phyloP scores from a whole-genome alignment of 2,797 vertebrate genomes.

The Squalus acanthias region DNA sequence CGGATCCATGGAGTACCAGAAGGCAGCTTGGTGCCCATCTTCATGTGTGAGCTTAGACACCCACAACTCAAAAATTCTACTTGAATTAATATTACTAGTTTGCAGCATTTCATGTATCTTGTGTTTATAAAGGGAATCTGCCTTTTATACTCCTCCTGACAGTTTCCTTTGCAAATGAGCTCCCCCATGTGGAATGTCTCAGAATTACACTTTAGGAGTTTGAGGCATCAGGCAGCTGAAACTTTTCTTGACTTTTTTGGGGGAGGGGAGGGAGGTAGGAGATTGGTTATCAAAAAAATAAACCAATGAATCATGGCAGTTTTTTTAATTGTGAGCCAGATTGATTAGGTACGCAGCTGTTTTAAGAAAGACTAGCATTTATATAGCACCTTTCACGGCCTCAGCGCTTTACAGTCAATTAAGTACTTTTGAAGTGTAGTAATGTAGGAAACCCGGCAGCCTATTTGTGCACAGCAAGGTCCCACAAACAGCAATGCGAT shows the following conservation, averaged over 20 bases:
- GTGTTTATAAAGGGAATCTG: not conserved
- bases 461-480: not conserved
- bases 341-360: not conserved
- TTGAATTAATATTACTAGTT: not conserved
- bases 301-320: not conserved
- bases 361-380: not conserved
- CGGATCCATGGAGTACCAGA: not conserved
- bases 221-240: not conserved
- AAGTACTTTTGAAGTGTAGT: not conserved
- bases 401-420: not conserved
- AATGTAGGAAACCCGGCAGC: not conserved
- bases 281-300: not conserved
- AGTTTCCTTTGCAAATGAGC: not conserved
- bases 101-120: not conserved
- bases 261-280: not conserved
- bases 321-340: not conserved
- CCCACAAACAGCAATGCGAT: not conserved
- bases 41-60: not conserved
- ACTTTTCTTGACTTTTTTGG: not conserved
- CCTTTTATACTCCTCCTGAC: not conserved
- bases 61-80: no score
- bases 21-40: not conserved
- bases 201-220: not conserved
- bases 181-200: not conserved
- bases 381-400: not conserved